Conservation (phyloP, 2,888 invertebrate genomes). For the Axea sp. region DNA sequence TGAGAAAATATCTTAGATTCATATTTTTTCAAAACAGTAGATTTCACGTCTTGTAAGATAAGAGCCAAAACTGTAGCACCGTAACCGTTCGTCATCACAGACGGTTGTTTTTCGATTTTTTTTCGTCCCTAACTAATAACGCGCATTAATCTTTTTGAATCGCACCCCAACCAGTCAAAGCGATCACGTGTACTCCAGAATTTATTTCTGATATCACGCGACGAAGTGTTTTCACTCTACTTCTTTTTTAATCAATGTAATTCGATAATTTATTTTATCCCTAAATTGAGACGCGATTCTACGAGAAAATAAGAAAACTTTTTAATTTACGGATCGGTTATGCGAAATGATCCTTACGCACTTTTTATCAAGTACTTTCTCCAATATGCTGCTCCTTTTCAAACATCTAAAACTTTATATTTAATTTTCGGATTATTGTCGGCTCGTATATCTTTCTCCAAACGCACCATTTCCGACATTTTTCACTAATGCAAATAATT, state of each 20-base stretch:
- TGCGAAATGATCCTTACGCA: slow-evolving; percentile 61
- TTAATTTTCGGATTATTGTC: slow-evolving; percentile 33
- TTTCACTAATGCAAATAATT: not conserved
- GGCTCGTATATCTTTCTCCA: slow-evolving; percentile 22
- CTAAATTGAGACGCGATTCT: slow-evolving; percentile 61
- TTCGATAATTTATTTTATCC: slow-evolving; percentile 71
- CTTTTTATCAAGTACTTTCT: slow-evolving; percentile 18
- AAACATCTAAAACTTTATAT: slow-evolving; percentile 18
- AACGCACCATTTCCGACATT: not conserved
- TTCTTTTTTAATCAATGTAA: slow-evolving; percentile 71
- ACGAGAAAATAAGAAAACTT: slow-evolving; percentile 68
- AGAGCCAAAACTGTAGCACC: slow-evolving; percentile 9
- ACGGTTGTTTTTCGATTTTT: slow-evolving; percentile 37
- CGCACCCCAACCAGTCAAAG: slow-evolving; percentile 58
- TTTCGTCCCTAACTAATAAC: slow-evolving; percentile 58
- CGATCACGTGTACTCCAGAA: slow-evolving; percentile 53
- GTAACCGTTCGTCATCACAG: slow-evolving; percentile 39
- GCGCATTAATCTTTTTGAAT: slow-evolving; percentile 59
- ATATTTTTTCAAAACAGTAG: not conserved
- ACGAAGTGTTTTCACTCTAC: slow-evolving; percentile 59
- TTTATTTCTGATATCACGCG: slow-evolving; percentile 60
- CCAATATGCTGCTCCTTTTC: no score
- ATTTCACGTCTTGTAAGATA: slow-evolving; percentile 7
- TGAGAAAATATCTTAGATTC: no score
- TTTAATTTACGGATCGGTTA: slow-evolving; percentile 67